Percentiles rank a stretch among this genome's conserved stretches.
These are phyloP conservation scores for Euura lappo DNA, from an alignment of 1,140 invertebrate species.

Conservation along the genomic window DNA sequence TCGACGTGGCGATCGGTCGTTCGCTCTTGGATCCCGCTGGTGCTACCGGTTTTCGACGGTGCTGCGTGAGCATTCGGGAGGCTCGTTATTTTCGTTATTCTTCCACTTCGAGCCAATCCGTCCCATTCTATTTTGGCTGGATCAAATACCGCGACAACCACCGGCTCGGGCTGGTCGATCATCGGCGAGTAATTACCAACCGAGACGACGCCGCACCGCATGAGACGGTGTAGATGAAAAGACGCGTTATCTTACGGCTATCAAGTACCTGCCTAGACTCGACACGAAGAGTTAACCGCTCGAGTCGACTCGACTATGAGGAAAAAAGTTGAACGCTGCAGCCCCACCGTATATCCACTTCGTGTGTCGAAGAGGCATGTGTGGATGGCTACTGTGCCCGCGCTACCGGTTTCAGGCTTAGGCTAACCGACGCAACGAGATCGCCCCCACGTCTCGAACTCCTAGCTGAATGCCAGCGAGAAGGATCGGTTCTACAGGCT, in stretches of 20 bases:
- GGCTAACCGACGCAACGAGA: neutral
- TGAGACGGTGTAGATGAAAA: conserved; percentile 1
- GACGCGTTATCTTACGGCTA: conserved; percentile 2
- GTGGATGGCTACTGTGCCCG: neutral
- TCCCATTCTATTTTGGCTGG: too few species aligned
- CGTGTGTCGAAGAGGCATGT: neutral
- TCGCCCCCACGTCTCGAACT: conserved; percentile 3
- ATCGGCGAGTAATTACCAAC: neutral
- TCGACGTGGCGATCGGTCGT: neutral
- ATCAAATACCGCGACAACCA: too few species aligned
- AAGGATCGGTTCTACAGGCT: neutral
- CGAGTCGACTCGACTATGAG: neutral
- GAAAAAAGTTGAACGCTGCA: neutral
- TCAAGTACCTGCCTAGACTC: conserved; percentile 6
- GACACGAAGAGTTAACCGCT: conserved; percentile 2
- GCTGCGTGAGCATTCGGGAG: neutral
- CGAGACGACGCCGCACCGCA: neutral
- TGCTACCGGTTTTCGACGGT: neutral
- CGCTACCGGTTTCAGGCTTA: neutral
- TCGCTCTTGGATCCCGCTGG: neutral
- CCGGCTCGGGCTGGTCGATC: neutral
- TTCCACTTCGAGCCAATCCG: too few species aligned
- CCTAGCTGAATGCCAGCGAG: neutral
- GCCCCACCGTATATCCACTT: neutral
- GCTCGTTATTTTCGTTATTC: neutral